Evolutionary conservation across 1,140 invertebrate species (phyloP).

Genomic region (Pemphigus obesinymphae): DNA sequence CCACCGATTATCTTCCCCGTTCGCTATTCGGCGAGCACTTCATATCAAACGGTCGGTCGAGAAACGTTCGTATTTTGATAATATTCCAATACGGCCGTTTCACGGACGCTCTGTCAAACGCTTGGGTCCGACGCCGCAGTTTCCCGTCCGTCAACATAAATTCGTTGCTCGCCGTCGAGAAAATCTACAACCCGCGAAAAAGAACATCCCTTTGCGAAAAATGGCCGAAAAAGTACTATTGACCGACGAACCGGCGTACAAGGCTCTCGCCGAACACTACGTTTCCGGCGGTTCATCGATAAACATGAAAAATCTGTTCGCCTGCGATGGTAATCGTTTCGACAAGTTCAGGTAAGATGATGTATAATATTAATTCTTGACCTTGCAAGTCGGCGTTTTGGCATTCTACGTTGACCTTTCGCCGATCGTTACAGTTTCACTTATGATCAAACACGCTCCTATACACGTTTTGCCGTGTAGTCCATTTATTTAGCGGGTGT

Average conservation of each 20-base stretch:
- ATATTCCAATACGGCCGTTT: too few species aligned
- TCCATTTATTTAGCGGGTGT: too few species aligned
- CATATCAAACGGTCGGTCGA: neutral
- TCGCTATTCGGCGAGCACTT: too few species aligned
- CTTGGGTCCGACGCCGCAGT: neutral
- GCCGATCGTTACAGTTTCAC: too few species aligned
- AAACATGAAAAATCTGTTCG: slow-evolving; percentile 15
- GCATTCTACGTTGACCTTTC: neutral
- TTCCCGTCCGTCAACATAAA: too few species aligned
- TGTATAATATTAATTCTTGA: neutral
- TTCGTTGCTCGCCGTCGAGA: too few species aligned
- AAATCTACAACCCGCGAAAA: neutral
- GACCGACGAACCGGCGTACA: slow-evolving; percentile 6
- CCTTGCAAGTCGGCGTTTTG: neutral
- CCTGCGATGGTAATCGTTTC: neutral
- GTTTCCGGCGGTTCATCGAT: neutral
- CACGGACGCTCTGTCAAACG: too few species aligned
- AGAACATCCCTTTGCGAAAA: neutral
- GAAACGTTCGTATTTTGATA: neutral
- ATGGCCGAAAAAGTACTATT: slow-evolving; percentile 14
- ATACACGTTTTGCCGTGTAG: too few species aligned
- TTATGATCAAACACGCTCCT: too few species aligned
- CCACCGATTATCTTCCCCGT: too few species aligned
- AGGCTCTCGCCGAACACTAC: neutral
- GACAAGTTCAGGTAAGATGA: slow-evolving; percentile 11